Conservation (phyloP, 2,113 vertebrate genomes). For the Genyomyrus donnyi region DNA sequence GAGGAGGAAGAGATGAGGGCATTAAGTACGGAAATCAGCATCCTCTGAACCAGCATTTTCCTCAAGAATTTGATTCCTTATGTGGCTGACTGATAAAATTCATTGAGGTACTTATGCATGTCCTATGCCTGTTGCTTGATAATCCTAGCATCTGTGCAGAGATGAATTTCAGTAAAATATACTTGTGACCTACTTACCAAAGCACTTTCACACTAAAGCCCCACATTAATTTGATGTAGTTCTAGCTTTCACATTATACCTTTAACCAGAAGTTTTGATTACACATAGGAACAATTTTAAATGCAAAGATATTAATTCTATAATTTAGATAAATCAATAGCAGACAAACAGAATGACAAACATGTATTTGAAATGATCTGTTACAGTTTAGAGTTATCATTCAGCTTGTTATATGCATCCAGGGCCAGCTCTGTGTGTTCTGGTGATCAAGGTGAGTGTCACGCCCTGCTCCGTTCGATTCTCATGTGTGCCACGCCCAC, state of each 20-base stretch:
- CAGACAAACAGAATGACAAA: not conserved
- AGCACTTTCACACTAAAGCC: not conserved
- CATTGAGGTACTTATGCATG: not conserved
- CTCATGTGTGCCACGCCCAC: too few relatives aligned
- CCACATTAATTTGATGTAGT: not conserved
- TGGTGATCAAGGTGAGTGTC: not conserved
- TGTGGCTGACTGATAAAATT: not conserved
- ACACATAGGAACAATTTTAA: not conserved
- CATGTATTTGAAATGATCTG: not conserved
- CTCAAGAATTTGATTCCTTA: conserved; percentile 31
- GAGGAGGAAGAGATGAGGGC: conserved; percentile 80
- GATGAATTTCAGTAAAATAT: not conserved
- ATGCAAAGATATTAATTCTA: not conserved
- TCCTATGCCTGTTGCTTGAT: not conserved
- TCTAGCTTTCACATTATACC: not conserved
- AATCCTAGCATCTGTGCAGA: not conserved
- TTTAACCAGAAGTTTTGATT: not conserved
- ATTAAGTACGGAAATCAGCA: conserved; percentile 89
- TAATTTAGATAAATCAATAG: not conserved
- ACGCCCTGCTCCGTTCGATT: too few relatives aligned
- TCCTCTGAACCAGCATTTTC: conserved; percentile 71
- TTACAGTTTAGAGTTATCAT: not conserved
- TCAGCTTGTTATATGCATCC: not conserved
- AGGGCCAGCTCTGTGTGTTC: not conserved
- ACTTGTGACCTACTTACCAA: not conserved